A percentile compares a stretch with the other conserved stretches of the same genome.
Conservation (phyloP, 2,113 vertebrate species). For the Chlorodrepanis virens region DNA sequence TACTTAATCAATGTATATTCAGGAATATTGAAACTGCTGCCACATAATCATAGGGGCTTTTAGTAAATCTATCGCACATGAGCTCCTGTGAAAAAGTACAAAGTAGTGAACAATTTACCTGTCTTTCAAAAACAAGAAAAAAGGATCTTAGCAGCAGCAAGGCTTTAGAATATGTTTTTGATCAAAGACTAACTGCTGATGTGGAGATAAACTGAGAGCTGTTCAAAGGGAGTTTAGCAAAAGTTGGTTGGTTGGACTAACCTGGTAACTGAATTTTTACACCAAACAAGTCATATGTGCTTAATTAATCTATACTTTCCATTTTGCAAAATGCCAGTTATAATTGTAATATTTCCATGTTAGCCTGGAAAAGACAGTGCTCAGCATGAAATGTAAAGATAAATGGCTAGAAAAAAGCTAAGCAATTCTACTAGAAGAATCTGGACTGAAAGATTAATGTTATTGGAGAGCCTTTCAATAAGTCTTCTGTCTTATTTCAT, state of each 20-base stretch:
- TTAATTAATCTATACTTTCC: not conserved
- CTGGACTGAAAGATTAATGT: not conserved
- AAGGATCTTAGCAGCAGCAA: not conserved
- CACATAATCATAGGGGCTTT: not conserved
- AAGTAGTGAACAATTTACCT: not conserved
- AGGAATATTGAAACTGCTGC: not conserved
- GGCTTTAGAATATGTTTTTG: not conserved
- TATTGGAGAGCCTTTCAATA: not conserved
- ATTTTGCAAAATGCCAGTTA: not conserved
- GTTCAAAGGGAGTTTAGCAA: not conserved
- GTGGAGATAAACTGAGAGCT: not conserved
- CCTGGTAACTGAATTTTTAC: not conserved
- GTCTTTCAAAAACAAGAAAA: not conserved
- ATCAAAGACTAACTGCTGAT: not conserved
- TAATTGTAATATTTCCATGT: not conserved
- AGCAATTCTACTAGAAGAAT: not conserved
- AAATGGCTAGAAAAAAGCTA: not conserved
- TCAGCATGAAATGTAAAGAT: not conserved
- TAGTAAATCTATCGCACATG: not conserved
- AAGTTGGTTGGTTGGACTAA: not conserved
- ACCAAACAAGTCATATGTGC: fast-evolving
- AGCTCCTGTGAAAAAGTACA: not conserved
- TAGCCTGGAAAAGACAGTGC: not conserved
- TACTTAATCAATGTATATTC: not conserved
- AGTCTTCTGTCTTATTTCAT: not conserved